A percentile compares a stretch with the other conserved stretches of the same genome.
phyloP scores from a whole-genome alignment of 2,888 invertebrate species.

The Chirona hameri region DNA sequence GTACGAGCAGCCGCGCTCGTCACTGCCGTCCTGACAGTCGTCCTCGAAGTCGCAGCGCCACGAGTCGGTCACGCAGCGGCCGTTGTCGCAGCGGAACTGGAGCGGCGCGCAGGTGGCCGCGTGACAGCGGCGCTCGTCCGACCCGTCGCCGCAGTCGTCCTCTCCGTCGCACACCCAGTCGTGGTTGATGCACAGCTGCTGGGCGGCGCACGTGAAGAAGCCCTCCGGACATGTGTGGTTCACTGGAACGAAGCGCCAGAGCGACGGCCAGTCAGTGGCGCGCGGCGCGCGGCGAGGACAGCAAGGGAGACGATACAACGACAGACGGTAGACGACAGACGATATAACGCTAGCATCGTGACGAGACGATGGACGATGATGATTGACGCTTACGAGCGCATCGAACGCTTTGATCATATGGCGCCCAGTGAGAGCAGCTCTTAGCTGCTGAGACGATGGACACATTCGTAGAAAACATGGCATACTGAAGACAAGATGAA shows the following conservation, averaged over 20 bases:
- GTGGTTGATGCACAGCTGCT: background rate
- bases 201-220: background rate
- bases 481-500: too few species aligned
- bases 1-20: constrained; percentile 62
- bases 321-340: too few species aligned
- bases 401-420: too few species aligned
- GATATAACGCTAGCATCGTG: too few species aligned
- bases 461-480: too few species aligned
- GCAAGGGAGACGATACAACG: too few species aligned
- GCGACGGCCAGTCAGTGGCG: background rate
- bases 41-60: constrained; percentile 63
- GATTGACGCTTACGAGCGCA: too few species aligned
- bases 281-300: background rate
- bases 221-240: background rate
- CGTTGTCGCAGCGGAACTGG: constrained; percentile 57
- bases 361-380: too few species aligned
- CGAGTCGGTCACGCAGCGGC: constrained; percentile 60
- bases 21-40: constrained; percentile 71
- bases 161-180: background rate
- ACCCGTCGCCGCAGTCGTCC: constrained; percentile 28
- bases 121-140: constrained; percentile 13
- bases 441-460: too few species aligned
- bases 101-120: constrained; percentile 51
- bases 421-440: too few species aligned
- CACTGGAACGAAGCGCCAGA: background rate